A percentile compares a stretch with the other conserved stretches of the same genome.
These are phyloP conservation scores for Poecilus cupreus DNA, from an alignment of 2,888 invertebrate species.

Conservation along the genomic window DNA sequence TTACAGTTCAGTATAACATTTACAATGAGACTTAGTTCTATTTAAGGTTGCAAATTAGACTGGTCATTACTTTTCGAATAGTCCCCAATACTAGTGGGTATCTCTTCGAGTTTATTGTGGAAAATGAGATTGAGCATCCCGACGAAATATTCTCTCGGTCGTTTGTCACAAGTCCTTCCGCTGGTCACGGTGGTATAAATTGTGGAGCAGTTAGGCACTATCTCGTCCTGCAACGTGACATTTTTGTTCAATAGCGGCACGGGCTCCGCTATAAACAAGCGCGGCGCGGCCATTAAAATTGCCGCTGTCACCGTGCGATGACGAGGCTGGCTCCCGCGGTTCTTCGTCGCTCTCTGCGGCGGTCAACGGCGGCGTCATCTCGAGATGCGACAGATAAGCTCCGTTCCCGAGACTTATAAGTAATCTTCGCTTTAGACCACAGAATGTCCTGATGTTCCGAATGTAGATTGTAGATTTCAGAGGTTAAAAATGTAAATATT, in stretches of 20 bases:
- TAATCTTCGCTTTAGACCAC: neutral
- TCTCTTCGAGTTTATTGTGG: too few relatives aligned
- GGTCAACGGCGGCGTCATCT: neutral
- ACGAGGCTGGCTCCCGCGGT: slow-evolving; percentile 52
- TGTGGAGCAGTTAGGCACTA: neutral
- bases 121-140: neutral
- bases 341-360: neutral
- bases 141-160: neutral
- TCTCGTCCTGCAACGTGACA: slow-evolving; percentile 27
- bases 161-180: neutral
- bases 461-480: slow-evolving; percentile 13
- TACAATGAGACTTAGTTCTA: too few relatives aligned
- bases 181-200: neutral
- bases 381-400: slow-evolving; percentile 4
- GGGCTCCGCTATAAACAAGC: slow-evolving; percentile 51
- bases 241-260: slow-evolving; percentile 45
- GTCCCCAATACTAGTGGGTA: too few relatives aligned
- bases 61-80: too few relatives aligned
- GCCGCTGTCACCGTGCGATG: slow-evolving; percentile 51
- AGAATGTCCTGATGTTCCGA: neutral
- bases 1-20: too few relatives aligned
- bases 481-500: slow-evolving; percentile 11
- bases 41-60: too few relatives aligned
- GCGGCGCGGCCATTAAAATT: slow-evolving; percentile 49
- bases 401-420: neutral